These are phyloP conservation scores for Anastrepha ludens DNA, from an alignment of 1,140 invertebrate genomes.

Conservation along the genomic window DNA sequence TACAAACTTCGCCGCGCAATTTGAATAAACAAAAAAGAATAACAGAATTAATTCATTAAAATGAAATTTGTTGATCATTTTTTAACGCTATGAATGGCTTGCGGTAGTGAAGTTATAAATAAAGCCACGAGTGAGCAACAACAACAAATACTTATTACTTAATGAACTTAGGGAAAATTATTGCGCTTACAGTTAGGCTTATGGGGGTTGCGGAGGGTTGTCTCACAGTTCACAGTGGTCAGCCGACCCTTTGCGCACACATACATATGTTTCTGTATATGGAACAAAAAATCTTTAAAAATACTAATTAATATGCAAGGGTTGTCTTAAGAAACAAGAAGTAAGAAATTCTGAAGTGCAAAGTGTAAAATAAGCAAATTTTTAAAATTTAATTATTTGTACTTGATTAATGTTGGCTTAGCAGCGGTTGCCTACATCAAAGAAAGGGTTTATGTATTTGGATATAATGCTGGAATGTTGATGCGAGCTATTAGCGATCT, in stretches of 20 bases:
- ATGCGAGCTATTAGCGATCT: no score
- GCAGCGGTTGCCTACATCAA: background rate
- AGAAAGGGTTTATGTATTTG: background rate
- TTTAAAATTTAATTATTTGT: background rate
- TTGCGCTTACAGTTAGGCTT: background rate
- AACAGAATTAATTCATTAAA: conserved; percentile 55
- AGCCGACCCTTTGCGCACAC: background rate
- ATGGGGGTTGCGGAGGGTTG: no score
- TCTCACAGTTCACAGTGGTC: background rate
- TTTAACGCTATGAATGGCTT: background rate
- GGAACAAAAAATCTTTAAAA: background rate
- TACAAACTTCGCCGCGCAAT: background rate
- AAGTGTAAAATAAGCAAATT: background rate
- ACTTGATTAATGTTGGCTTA: background rate
- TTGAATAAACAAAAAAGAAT: conserved; percentile 38
- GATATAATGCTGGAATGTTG: background rate
- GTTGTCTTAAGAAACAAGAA: background rate
- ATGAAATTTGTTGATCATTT: conserved; percentile 40
- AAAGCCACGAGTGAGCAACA: background rate
- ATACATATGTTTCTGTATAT: background rate
- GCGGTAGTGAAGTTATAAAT: background rate
- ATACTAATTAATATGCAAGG: conserved; percentile 24
- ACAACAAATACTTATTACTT: conserved; percentile 44
- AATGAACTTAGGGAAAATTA: conserved; percentile 51
- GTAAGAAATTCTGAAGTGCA: background rate